Conservation (phyloP, 2,888 invertebrate genomes). For the Leptopilina myrica region DNA sequence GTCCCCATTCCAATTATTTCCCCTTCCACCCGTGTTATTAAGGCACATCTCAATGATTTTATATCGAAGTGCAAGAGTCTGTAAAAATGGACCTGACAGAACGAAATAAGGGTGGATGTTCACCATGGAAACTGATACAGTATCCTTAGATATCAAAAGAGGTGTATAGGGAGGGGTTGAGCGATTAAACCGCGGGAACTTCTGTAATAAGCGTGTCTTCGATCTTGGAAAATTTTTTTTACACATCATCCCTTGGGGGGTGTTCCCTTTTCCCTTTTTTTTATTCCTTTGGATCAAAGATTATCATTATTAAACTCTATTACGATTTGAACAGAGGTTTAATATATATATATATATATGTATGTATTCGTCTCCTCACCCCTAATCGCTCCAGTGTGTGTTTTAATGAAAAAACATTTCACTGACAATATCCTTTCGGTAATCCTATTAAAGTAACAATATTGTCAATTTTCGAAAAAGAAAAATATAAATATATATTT, state of each 20-base stretch:
- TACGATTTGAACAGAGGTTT: background rate
- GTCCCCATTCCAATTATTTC: slow-evolving; percentile 3
- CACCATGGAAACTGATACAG: slow-evolving; percentile 49
- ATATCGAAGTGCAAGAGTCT: slow-evolving; percentile 48
- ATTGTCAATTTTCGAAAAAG: background rate
- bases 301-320: slow-evolving; percentile 9
- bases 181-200: slow-evolving; percentile 31
- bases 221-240: slow-evolving; percentile 16
- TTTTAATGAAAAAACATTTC: background rate
- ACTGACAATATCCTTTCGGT: background rate
- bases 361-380: too few species aligned
- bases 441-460: slow-evolving; percentile 10
- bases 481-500: background rate
- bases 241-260: background rate
- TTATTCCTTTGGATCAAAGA: background rate
- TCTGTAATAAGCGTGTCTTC: slow-evolving; percentile 27
- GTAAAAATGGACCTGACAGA: slow-evolving; percentile 59
- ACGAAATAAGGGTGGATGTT: slow-evolving; percentile 50
- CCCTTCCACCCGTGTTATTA: background rate
- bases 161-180: background rate
- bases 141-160: background rate
- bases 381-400: too few species aligned
- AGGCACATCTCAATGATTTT: slow-evolving; percentile 34
- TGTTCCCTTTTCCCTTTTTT: background rate
- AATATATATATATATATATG: background rate